These are phyloP conservation scores for Armadillidium nasatum DNA, from an alignment of 1,140 invertebrate genomes.

Conservation along the genomic window DNA sequence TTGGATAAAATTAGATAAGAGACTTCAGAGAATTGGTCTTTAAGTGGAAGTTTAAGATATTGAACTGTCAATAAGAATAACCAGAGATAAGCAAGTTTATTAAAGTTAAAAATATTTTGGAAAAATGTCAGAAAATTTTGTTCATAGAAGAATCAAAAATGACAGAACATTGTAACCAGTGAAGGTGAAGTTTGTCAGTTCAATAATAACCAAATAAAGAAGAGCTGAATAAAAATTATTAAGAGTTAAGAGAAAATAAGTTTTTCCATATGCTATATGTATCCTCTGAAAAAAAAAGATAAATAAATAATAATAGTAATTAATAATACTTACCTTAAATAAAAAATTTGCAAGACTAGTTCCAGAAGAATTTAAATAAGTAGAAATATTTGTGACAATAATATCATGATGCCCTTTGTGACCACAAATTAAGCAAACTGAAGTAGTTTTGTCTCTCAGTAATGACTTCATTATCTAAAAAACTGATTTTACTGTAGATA, in stretches of 20 bases:
- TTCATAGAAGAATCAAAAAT: too few relatives aligned
- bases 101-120: too few relatives aligned
- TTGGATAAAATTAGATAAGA: too few relatives aligned
- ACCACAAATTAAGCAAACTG: conserved; percentile 7
- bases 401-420: not conserved
- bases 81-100: too few relatives aligned
- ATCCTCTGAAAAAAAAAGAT: not conserved
- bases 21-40: too few relatives aligned
- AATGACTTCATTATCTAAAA: too few relatives aligned
- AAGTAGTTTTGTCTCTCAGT: too few relatives aligned
- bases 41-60: too few relatives aligned
- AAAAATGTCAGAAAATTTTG: too few relatives aligned
- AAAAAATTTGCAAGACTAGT: not conserved
- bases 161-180: not conserved
- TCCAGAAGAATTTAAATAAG: not conserved
- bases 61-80: too few relatives aligned
- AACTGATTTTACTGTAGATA: too few relatives aligned
- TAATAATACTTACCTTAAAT: not conserved
- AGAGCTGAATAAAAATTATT: not conserved
- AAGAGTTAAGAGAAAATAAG: not conserved
- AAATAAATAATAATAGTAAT: not conserved
- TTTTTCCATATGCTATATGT: not conserved
- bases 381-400: not conserved
- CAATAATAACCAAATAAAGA: not conserved
- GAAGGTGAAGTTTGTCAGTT: not conserved